These are phyloP conservation scores for Heliconius eleuchia DNA, from an alignment of 1,140 invertebrate genomes.

Conservation along the genomic window DNA sequence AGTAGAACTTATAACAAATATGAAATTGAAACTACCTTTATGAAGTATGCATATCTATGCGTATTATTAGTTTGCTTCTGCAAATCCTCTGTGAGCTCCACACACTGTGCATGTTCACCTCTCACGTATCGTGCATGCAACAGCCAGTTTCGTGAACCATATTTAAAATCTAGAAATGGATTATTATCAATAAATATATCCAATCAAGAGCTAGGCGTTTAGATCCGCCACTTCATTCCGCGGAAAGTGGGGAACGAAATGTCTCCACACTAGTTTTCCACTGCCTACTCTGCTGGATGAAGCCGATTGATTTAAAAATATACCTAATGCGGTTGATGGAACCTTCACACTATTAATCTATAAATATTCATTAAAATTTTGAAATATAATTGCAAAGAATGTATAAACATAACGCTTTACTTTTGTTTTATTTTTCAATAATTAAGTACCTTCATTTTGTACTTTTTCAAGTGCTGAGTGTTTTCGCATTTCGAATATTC, in stretches of 20 bases:
- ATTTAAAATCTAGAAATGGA: conserved; percentile 47
- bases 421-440: not conserved
- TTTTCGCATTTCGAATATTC: conserved; percentile 41
- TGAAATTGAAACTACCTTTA: conserved; percentile 52
- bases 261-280: too few species aligned
- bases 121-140: conserved; percentile 68
- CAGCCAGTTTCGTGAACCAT: conserved; percentile 63
- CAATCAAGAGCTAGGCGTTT: too few species aligned
- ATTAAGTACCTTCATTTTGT: conserved; percentile 22
- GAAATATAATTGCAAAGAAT: not conserved
- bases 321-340: too few species aligned
- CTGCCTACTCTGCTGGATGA: too few species aligned
- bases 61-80: conserved; percentile 57
- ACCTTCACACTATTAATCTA: too few species aligned
- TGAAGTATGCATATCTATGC: conserved; percentile 68
- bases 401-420: not conserved
- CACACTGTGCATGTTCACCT: conserved; percentile 61
- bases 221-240: too few species aligned
- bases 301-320: too few species aligned
- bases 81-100: conserved; percentile 61
- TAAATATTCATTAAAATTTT: not conserved
- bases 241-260: too few species aligned
- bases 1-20: not conserved
- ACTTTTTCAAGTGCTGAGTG: conserved; percentile 4
- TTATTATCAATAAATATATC: not conserved